These are phyloP conservation scores for Musca vetustissima DNA, from an alignment of 1,140 invertebrate species.

Conservation along the genomic window DNA sequence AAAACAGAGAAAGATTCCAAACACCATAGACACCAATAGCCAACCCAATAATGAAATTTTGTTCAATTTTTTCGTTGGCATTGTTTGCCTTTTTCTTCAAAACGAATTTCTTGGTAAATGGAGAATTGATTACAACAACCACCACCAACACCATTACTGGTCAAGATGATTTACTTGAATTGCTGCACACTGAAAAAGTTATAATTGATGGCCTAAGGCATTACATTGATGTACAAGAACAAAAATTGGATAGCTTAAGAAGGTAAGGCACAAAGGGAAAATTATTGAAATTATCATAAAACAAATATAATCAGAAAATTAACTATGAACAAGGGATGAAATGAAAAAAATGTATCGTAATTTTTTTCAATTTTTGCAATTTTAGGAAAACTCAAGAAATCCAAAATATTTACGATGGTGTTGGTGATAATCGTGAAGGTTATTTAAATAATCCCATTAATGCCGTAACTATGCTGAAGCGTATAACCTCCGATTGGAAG, in stretches of 20 bases:
- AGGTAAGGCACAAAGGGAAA: not conserved
- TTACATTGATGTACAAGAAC: constrained; percentile 12
- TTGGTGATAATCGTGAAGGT: constrained; percentile 73
- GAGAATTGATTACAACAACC: not conserved
- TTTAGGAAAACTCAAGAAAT: constrained; percentile 62
- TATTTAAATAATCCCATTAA: constrained; percentile 94
- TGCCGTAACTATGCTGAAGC: constrained; percentile 93
- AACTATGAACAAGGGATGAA: no score
- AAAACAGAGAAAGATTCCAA: no score
- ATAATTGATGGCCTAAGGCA: constrained; percentile 20
- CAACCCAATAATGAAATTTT: no score
- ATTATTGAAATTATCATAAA: no score
- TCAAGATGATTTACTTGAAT: constrained; percentile 22
- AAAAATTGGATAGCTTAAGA: constrained; percentile 23
- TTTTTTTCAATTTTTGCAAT: not conserved
- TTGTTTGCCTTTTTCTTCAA: no score
- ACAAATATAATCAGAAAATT: no score
- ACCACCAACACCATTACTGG: not conserved
- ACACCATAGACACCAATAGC: no score
- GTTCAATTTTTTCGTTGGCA: no score
- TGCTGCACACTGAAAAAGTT: constrained; percentile 24
- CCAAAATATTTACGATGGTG: constrained; percentile 71
- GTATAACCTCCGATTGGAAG: constrained; percentile 86
- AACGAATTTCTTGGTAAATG: not conserved
- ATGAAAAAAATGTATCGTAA: no score